Evolutionary conservation across 1,140 invertebrate genomes (phyloP), one percentile per base, ranked within the genome.

Genomic region (Pentalonia nigronervosa): DNA sequence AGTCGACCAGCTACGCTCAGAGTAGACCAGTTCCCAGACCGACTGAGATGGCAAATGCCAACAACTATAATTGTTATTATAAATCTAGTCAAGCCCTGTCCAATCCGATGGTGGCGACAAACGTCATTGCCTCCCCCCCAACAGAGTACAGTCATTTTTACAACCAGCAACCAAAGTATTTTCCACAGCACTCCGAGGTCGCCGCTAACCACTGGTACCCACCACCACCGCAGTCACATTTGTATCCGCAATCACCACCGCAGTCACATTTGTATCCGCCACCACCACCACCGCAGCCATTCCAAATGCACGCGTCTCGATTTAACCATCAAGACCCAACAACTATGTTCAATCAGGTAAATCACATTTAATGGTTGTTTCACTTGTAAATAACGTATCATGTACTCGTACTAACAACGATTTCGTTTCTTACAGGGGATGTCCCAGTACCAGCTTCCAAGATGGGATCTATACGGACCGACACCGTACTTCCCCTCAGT

Each of bases 391-490:
- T 6, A 83, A 41, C 36, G 20, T 23, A 20, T 23, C 34, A 6
- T 36, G 20, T 36, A 83, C 1, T 83, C 2, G 34, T 36, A 36
- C 9, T 83, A 36, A 83, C 1, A 36, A 86, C 1, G 23, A 11
- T 25, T 53, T 23, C 20, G 17, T 34, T 17, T 76, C 23, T 92
- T 30, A 25, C 36, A 93, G 91, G 91, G 91, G 91, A 93, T 93
- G 91, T 86, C 91, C 81, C 88, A 84, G 81, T 92, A 90, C 48
- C 94, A 94, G 93, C 94, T 94, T 81, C 94, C 94, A 81, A 95
- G n/a, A 94, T 96, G 93, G 94, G 95, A 95, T 94, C 89, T 94
- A 67, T 95, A 95, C 94, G 94, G 94, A 91, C 94, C 94, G 17
- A 94, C 94, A 84, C 94, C 95, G 87, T 95, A 94, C 89, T 95